phyloP scores from a whole-genome alignment of 2,888 invertebrate species.

The Drosophila ustulata region DNA sequence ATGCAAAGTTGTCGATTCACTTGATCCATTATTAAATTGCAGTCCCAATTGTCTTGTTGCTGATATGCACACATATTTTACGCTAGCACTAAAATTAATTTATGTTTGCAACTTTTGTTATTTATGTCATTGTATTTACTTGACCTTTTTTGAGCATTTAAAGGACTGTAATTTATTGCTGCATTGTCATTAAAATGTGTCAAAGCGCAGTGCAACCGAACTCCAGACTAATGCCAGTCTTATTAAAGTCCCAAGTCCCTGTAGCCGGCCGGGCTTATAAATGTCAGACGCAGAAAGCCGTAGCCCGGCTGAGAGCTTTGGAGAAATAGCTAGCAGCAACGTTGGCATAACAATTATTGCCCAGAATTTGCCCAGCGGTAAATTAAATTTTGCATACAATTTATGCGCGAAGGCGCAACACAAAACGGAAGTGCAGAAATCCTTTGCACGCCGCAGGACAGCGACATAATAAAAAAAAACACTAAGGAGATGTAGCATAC shows the following conservation, averaged over 20 bases:
- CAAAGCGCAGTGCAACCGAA: conserved; percentile 32
- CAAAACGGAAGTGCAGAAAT: conserved; percentile 54
- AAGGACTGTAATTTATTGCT: conserved; percentile 6
- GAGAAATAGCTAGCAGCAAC: conserved; percentile 28
- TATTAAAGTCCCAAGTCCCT: conserved; percentile 9
- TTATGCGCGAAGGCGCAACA: conserved; percentile 50
- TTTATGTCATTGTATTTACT: background rate
- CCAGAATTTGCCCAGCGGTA: conserved; percentile 52
- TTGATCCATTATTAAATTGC: conserved; percentile 14
- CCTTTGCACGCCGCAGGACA: conserved; percentile 29
- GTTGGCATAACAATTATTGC: conserved; percentile 60
- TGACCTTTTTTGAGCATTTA: background rate
- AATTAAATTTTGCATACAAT: conserved; percentile 75
- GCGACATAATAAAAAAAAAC: conserved; percentile 15
- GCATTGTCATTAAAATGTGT: conserved; percentile 32
- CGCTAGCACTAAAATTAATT: background rate
- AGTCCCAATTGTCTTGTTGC: conserved; percentile 5
- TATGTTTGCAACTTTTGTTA: background rate
- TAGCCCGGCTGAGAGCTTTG: conserved; percentile 3
- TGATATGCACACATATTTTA: conserved; percentile 26
- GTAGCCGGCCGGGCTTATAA: conserved; percentile 31
- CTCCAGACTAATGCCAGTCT: conserved; percentile 19
- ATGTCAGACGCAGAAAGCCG: conserved; percentile 41
- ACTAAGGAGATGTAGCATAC: conserved; percentile 13
- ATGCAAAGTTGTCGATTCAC: conserved; percentile 24